phyloP scores from a whole-genome alignment of 1,140 invertebrate genomes.

The Carposina sasakii region DNA sequence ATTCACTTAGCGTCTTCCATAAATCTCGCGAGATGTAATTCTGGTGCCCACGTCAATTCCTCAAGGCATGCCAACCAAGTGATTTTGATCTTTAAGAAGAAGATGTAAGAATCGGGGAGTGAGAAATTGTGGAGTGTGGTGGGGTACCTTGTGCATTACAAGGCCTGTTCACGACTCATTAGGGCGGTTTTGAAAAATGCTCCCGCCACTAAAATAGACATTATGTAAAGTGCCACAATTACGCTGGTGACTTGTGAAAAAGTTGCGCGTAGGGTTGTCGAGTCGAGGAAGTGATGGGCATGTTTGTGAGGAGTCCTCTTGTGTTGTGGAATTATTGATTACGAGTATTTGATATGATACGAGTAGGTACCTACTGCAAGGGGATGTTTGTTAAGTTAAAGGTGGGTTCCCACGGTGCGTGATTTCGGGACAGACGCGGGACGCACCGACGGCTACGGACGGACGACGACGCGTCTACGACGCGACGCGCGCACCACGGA shows the following conservation, averaged over 20 bases:
- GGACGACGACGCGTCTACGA: too few relatives aligned
- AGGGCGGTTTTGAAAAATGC: constrained; percentile 55
- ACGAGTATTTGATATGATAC: too few relatives aligned
- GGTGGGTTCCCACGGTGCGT: too few relatives aligned
- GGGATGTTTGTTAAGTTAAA: too few relatives aligned
- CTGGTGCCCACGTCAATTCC: not conserved
- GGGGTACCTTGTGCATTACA: constrained; percentile 39
- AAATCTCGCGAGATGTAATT: constrained; percentile 45
- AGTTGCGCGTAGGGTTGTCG: constrained; percentile 22
- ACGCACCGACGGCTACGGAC: too few relatives aligned
- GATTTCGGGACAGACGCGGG: too few relatives aligned
- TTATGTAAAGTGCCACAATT: constrained; percentile 68
- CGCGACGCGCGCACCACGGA: too few relatives aligned
- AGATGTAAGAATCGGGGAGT: too few relatives aligned
- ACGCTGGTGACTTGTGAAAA: constrained; percentile 50
- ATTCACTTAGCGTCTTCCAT: constrained; percentile 52
- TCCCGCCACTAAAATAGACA: constrained; percentile 64
- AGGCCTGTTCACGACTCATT: constrained; percentile 60
- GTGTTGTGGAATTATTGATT: too few relatives aligned
- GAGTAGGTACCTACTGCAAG: too few relatives aligned
- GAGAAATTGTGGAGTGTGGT: not conserved
- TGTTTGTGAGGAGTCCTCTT: too few relatives aligned
- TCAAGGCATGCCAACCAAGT: not conserved
- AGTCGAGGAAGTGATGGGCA: constrained; percentile 6
- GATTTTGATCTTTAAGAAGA: constrained; percentile 5